Evolutionary conservation across 2,113 vertebrate species (phyloP), one percentile per base, ranked within the genome.

Genomic region (Elaphurus davidianus): DNA sequence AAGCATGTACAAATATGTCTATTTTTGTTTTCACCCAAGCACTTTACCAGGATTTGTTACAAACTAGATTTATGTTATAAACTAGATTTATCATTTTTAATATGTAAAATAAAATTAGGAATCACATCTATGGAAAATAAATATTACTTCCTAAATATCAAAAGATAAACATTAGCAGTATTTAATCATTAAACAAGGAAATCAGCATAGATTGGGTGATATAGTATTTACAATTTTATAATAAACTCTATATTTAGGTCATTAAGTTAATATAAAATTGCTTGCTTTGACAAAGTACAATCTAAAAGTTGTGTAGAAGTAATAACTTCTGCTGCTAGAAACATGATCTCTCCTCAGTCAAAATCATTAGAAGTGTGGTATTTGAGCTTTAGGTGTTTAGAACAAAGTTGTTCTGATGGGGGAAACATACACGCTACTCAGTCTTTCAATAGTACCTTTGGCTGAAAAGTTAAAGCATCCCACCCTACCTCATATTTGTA

Each of bases 231-330:
- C 4, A 78, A 55, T 92, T 93, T 57, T 97, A 67, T 43, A 74
- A 86, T 92, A 92, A n/a, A 93, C 5, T 79, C 28, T 87, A 15
- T 59, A 79, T 71, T 55, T 47, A 84, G 5, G 52, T 90, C 16
- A 88, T 67, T 71, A 87, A 83, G 55, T 94, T 92, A 71, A 78
- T 12, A 96, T 55, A 82, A 85, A 91, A 91, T 64, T 74, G 54
- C 3, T 88, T 95, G n/a, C 40, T 91, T 94, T n/a, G 60, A 96
- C 74, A 91, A 93, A 67, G 8, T 76, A 40, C 3, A 82, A 40
- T 59, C 21, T 90, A 62, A 92, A 84, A 76, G 15, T 64, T 93
- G 28, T 57, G 33, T 59, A 40, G 17, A 92, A 93, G 13, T 83
- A 95, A 67, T 47, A 90, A 82, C 76, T 91, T 94, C 36, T 82